Conservation (phyloP, 2,888 invertebrate species). For the Listrodromus nycthemerus region DNA sequence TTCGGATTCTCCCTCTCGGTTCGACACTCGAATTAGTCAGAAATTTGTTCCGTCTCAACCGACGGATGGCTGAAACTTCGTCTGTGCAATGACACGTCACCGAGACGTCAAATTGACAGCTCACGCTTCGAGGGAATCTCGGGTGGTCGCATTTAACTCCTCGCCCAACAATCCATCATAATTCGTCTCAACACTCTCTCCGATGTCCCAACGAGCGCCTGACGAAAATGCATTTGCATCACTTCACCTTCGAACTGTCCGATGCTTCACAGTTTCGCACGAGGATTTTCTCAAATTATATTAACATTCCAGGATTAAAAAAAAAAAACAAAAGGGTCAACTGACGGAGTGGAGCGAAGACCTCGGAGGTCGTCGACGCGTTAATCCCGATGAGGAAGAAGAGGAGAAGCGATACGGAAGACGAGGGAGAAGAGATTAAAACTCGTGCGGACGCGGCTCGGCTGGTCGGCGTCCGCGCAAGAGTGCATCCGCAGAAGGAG, state of each 20-base stretch:
- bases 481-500: constrained; percentile 83
- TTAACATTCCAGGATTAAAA: not conserved
- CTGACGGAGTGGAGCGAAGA: not conserved
- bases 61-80: not conserved
- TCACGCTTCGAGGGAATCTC: not conserved
- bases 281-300: constrained; percentile 4
- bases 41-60: not conserved
- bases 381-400: constrained; percentile 17
- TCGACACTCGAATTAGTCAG: not conserved
- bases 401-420: constrained; percentile 30
- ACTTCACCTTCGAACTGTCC: constrained; percentile 51
- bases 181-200: constrained; percentile 21
- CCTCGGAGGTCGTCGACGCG: constrained; percentile 22
- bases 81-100: not conserved
- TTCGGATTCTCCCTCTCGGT: too few relatives aligned
- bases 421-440: constrained; percentile 10
- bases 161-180: not conserved
- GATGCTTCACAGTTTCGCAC: constrained; percentile 46
- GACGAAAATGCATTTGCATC: constrained; percentile 28
- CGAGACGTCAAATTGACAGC: not conserved
- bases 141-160: not conserved
- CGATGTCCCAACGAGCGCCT: constrained; percentile 11
- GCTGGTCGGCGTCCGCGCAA: constrained; percentile 69
- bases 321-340: not conserved
- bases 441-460: constrained; percentile 53